A percentile compares a stretch with the other conserved stretches of the same genome.
Evolutionary conservation across 2,113 vertebrate genomes (phyloP).

Genomic region (Pelmatolapia mariae): DNA sequence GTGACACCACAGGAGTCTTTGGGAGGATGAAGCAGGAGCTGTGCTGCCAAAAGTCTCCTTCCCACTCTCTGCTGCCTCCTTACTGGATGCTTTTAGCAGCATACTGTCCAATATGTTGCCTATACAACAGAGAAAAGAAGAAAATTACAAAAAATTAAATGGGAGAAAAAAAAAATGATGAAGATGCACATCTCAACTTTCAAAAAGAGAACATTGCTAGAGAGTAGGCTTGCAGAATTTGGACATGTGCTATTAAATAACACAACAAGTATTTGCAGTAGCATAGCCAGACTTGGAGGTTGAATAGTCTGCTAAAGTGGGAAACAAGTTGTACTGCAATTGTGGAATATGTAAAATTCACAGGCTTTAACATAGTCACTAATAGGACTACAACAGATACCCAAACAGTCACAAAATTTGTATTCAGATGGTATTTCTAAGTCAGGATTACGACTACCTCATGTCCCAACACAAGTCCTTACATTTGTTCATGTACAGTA

Average conservation of each 20-base stretch:
- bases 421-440: not conserved
- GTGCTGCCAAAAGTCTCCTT: constrained; percentile 78
- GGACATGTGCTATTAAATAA: not conserved
- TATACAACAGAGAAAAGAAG: constrained; percentile 28
- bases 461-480: not conserved
- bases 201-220: not conserved
- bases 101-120: constrained; percentile 81
- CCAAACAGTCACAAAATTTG: not conserved
- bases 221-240: not conserved
- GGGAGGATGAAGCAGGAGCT: constrained; percentile 73
- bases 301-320: not conserved
- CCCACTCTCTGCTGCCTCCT: constrained; percentile 74
- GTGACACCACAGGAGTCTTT: constrained; percentile 83
- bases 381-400: not conserved
- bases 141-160: not conserved
- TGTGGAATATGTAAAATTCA: not conserved
- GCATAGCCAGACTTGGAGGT: not conserved
- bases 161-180: not conserved
- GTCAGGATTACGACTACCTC: not conserved
- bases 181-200: not conserved
- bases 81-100: constrained; percentile 82
- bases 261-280: not conserved
- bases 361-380: not conserved
- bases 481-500: not conserved
- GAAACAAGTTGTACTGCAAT: not conserved